Base-by-base conservation (phyloP, 2,888 invertebrate genomes). In the Sinhomidia bicolor region DNA sequence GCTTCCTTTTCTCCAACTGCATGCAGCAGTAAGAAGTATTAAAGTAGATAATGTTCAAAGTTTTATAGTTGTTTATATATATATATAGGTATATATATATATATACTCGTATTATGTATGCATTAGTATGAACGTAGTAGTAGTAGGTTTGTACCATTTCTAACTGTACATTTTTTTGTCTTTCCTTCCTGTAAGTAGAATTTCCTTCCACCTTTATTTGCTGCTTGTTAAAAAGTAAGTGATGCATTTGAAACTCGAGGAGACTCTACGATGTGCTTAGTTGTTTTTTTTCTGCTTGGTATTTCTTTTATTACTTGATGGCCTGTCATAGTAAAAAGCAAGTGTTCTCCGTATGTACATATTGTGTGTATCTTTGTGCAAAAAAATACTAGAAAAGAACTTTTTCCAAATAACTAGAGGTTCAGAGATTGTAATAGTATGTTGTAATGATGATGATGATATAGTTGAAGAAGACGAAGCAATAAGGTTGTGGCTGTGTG, bases 251-350 rank as follows among this genome's bases (percentile, higher is more conserved):
- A 79, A 79, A 79, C 60, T 79, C 60, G 12, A 47, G 20, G 41
- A 23, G 57, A 57, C 12, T 44, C 20, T 57, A 29, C 65, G 9
- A 7, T 65, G 65, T 26, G 65, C 26, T 26, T 10, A 57, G 79
- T 79, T 79, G 79, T 54, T 79, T 79, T 76, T 41, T n/a, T n/a
- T n/a, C n/a, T n/a, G n/a, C 76, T n/a, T 47, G 26, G 32, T 57
- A 23, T 57, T 79, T 79, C 79, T 79, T 79, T 79, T 79, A 62
- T 65, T 81, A 41, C 81, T n/a, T 81, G 81, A 81, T 81, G 81
- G 7, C 65, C 65, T 44, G 65, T 81, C 81, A 65, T 47, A 20
- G 81, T 54, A 57, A 23, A 23, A 36, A 79, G 36, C 17, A n/a
- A 23, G 79, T 36, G 57, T 57, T 57, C 57, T 14, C 7, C 57